Evolutionary conservation across 2,888 invertebrate species (phyloP), one percentile per base, ranked within the genome.

Genomic region (Salpingus planirostris): DNA sequence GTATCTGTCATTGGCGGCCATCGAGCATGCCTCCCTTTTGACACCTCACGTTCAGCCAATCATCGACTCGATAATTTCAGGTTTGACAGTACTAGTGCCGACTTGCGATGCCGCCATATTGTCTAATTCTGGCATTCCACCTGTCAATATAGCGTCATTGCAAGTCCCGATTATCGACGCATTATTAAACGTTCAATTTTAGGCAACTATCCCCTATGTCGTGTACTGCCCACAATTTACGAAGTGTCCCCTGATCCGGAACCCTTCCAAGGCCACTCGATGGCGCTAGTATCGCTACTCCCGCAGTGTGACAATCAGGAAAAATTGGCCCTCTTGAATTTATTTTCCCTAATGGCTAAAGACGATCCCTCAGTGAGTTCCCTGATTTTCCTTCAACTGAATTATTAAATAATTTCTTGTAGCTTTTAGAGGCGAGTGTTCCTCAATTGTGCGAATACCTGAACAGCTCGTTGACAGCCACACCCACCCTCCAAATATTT

Each of bases 1-100:
- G 29, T 95, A 95, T 63, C 71, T 95, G 29, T 91, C 91, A 0
- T 67, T 95, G 44, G 92, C 92, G 8, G 92, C 92, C 30, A 88
- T 90, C 38, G 88, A 91, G 57, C 89, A 92, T 65, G 85, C 90
- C 2, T 78, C 80, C 40, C 66, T 92, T 41, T 67, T 95, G 22
- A 85, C 89, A 47, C 81, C 85, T 7, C 88, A 92, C 61, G 84
- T 91, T 30, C 83, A 88, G 46, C 83, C 86, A 3, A 89, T 93
- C 33, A 85, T 93, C 70, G 85, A 87, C 59, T 90, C 89, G 41
- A 85, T 93, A 39, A 79, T 91, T 59, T 79, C 85, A 54, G 87
- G 87, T 82, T 55, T 43, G 5, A 29, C 44, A 36, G 34, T 64
- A 68, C 8, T 18, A 8, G 8, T n/a, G n/a, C n/a, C n/a, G n/a